Evolutionary conservation across 1,140 invertebrate species (phyloP).

Genomic region (Zaprionus inermis): DNA sequence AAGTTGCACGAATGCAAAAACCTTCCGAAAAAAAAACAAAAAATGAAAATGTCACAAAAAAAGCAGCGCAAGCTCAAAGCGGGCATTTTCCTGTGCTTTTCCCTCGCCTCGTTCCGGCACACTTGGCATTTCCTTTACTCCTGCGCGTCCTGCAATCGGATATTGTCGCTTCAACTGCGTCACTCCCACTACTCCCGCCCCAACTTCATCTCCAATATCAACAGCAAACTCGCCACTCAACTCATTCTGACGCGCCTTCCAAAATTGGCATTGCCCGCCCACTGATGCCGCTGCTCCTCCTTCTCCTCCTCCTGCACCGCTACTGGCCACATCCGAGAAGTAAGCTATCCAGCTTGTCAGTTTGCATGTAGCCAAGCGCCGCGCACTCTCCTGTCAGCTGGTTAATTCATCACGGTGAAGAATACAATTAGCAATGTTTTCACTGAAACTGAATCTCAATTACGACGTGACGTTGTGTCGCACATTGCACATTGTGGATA

Average conservation of each 20-base stretch:
- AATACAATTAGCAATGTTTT: conserved; percentile 35
- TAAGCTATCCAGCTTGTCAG: conserved; percentile 64
- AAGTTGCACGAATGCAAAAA: conserved; percentile 78
- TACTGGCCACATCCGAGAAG: conserved; percentile 53
- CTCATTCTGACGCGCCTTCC: not conserved
- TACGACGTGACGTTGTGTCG: not conserved
- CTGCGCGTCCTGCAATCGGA: conserved; percentile 41
- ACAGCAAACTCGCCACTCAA: conserved; percentile 16
- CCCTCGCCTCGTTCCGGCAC: conserved; percentile 15
- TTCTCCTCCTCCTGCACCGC: conserved; percentile 1
- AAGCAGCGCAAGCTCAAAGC: conserved; percentile 60
- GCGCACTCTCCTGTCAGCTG: conserved; percentile 19
- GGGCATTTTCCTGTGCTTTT: conserved; percentile 51
- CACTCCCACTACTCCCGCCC: not conserved
- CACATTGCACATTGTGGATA: not conserved
- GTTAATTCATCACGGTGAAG: conserved; percentile 27
- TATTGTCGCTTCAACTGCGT: conserved; percentile 33
- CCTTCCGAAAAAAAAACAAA: conserved; percentile 25
- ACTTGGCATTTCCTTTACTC: conserved; percentile 27
- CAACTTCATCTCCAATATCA: conserved; percentile 24
- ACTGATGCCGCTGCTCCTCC: conserved; percentile 33
- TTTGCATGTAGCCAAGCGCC: conserved; percentile 37
- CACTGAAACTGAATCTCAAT: conserved; percentile 5
- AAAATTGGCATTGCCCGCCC: conserved; percentile 30
- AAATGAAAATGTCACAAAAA: conserved; percentile 60